A percentile compares a stretch with the other conserved stretches of the same genome.
Evolutionary conservation across 2,797 vertebrate genomes (phyloP).

Genomic region (Sparidentex hasta): DNA sequence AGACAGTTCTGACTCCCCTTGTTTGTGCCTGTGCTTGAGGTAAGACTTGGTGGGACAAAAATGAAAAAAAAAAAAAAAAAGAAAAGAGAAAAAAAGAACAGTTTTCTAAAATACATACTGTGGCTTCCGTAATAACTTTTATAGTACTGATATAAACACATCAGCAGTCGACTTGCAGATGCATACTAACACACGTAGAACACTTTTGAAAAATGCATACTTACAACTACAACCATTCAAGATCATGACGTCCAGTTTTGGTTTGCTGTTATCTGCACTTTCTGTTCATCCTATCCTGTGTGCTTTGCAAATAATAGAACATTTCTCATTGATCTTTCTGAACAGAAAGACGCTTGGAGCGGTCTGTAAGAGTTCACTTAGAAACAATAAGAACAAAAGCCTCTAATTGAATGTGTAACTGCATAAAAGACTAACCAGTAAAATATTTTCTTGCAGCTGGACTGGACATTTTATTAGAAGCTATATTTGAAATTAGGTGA

Average conservation of each 20-base stretch:
- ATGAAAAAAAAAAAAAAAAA: not conserved
- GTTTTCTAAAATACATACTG: not conserved
- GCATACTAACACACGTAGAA: not conserved
- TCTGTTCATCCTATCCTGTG: not conserved
- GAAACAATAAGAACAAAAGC: not conserved
- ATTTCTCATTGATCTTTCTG: constrained; percentile 1
- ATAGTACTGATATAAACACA: not conserved
- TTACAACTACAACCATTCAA: not conserved
- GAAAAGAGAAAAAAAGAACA: not conserved
- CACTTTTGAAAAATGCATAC: not conserved
- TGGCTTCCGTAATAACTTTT: not conserved
- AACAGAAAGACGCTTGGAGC: not conserved
- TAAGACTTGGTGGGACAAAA: not conserved
- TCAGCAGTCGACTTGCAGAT: constrained; percentile 1
- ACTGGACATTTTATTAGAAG: not conserved
- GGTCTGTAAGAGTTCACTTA: not conserved
- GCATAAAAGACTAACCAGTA: not conserved
- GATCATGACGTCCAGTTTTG: not conserved
- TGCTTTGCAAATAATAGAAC: not conserved
- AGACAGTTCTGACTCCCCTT: not conserved
- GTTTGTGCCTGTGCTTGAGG: constrained; percentile 13
- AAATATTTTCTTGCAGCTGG: not conserved
- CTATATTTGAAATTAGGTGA: not conserved
- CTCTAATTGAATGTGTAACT: not conserved
- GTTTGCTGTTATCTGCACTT: not conserved